Evolutionary conservation across 2,113 vertebrate species (phyloP), one percentile per base, ranked within the genome.

Genomic region (Datnioides undecimradiatus): DNA sequence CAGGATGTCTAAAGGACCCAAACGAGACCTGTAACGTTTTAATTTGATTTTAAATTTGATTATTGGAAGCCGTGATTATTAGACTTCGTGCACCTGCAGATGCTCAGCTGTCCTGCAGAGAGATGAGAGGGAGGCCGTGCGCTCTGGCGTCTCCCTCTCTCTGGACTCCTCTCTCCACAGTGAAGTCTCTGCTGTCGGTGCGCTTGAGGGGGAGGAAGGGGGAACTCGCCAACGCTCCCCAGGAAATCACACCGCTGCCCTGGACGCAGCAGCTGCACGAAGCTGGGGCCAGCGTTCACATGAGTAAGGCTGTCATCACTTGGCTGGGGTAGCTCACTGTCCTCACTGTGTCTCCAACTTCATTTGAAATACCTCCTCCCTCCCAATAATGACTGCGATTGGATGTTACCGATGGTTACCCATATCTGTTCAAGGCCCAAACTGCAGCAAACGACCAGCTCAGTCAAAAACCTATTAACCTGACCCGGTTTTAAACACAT

Each of bases 301-400:
- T 95, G 95, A 95, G 95, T 95, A 95, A 95, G 94, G 93, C 91
- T 92, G 74, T 95, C 95, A 95, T 95, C 95, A 95, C 33, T 41
- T 92, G 93, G 94, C 83, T 7, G 23, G 1, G 27, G 48, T 6
- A 7, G 13, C 21, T 16, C n/a, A 38, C 33, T 13, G 8, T 8
- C 31, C 6, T 25, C 36, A 1, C 34, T 25, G 58, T 59, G 57
- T 38, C 1, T 38, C 57, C 0, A 8, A 25, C 6, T 8, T 2
- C 5, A n/a, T n/a, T n/a, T n/a, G n/a, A n/a, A n/a, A n/a, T n/a
- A n/a, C n/a, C n/a, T n/a, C n/a, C n/a, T n/a, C n/a, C n/a, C n/a
- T n/a, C n/a, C n/a, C n/a, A n/a, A n/a, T n/a, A n/a, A n/a, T n/a
- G n/a, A n/a, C n/a, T n/a, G n/a, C n/a, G n/a, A n/a, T n/a, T n/a